A percentile compares a stretch with the other conserved stretches of the same genome.
Conservation (phyloP, 30 jellyfish, hydroid and myxozoan genomes). For the Hydractinia echinata region DNA sequence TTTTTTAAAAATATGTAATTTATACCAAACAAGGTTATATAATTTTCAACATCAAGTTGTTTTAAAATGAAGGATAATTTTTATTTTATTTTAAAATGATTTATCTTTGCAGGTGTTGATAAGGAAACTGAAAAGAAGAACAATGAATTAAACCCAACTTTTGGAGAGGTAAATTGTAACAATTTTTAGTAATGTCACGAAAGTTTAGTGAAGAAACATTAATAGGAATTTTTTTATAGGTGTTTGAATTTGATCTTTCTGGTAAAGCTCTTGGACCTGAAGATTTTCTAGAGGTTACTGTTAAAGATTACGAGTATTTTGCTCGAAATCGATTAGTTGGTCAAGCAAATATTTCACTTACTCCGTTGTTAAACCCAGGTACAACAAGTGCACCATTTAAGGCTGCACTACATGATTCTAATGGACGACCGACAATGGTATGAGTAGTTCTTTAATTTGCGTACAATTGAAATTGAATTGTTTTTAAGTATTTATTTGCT, state of each 20-base stretch:
- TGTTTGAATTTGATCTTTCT: conserved; percentile 54
- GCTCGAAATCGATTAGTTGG: conserved; percentile 95
- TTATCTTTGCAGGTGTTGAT: conserved; percentile 41
- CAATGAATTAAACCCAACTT: conserved; percentile 75
- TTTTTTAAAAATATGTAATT: too few relatives aligned
- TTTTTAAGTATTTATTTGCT: not conserved
- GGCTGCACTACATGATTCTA: conserved; percentile 61
- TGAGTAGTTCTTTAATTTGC: too few relatives aligned
- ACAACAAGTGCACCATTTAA: conserved; percentile 42
- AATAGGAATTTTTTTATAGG: too few relatives aligned
- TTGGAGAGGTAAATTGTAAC: conserved; percentile 49
- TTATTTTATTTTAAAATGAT: too few relatives aligned
- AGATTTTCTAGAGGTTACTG: conserved; percentile 66
- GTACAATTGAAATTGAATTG: too few relatives aligned
- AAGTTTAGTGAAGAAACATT: too few relatives aligned
- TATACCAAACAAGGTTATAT: too few relatives aligned
- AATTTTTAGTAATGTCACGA: too few relatives aligned
- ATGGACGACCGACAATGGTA: conserved; percentile 82
- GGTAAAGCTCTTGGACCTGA: conserved; percentile 82
- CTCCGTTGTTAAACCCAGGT: conserved; percentile 47
- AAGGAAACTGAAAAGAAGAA: conserved; percentile 79
- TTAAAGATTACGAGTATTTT: conserved; percentile 66
- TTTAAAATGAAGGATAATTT: too few relatives aligned
- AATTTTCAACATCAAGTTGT: too few relatives aligned
- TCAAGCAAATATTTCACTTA: conserved; percentile 55